Percentiles rank a stretch among this genome's conserved stretches.
Evolutionary conservation across 2,113 vertebrate species (phyloP).

Genomic region (Origma solitaria): DNA sequence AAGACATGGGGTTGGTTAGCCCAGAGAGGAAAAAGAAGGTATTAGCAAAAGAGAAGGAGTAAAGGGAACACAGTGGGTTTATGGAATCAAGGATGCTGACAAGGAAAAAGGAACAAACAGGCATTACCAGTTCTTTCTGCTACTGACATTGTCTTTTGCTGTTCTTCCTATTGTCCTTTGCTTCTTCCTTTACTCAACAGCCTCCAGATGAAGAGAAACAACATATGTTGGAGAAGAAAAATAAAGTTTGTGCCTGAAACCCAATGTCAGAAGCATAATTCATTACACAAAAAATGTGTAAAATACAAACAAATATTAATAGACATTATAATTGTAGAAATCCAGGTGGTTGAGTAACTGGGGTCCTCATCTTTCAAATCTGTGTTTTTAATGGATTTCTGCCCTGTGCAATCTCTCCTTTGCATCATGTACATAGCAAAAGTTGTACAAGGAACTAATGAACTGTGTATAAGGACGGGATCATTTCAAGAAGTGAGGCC

Average conservation of each 20-base stretch:
- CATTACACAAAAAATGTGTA: not conserved
- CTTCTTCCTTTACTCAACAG: not conserved
- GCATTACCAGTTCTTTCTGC: not conserved
- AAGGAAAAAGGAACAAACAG: not conserved
- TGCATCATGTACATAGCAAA: not conserved
- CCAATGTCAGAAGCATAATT: not conserved
- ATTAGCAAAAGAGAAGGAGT: not conserved
- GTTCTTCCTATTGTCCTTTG: not conserved
- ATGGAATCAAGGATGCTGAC: not conserved
- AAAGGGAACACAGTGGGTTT: not conserved
- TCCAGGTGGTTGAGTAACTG: not conserved
- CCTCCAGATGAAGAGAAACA: not conserved
- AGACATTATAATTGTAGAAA: not conserved
- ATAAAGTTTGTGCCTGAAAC: not conserved
- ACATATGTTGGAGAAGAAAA: accelerated
- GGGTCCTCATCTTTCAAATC: not conserved
- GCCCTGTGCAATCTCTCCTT: not conserved
- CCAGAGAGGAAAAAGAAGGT: not conserved
- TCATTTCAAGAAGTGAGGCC: not conserved
- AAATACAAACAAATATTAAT: not conserved
- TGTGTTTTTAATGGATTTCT: not conserved
- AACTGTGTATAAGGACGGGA: not conserved
- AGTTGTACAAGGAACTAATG: not conserved
- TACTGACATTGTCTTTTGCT: not conserved
- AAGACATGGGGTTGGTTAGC: not conserved